Conservation (phyloP, 2,113 vertebrate genomes). For the Aspidoscelis tigris region DNA sequence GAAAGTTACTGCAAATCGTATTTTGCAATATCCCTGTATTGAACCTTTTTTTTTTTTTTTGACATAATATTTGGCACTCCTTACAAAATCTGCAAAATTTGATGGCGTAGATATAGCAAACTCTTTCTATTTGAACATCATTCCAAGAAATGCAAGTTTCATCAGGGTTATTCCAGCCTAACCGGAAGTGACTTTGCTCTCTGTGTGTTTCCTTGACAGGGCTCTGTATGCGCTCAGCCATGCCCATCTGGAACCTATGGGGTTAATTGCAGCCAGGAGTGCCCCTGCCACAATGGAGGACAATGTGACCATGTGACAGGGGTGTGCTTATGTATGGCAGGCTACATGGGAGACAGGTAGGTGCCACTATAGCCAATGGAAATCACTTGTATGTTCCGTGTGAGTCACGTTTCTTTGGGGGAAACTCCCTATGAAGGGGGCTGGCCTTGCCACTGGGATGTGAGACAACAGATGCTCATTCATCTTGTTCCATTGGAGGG, state of each 20-base stretch:
- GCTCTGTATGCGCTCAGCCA: slow-evolving; percentile 94
- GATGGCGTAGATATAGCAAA: no score
- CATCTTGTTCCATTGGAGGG: no score
- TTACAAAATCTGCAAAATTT: background rate
- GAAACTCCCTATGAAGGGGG: background rate
- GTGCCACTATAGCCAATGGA: background rate
- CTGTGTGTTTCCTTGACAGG: slow-evolving; percentile 75
- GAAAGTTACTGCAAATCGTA: background rate
- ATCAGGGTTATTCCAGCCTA: background rate
- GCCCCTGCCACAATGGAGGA: slow-evolving; percentile 94
- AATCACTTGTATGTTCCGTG: background rate
- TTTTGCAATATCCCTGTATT: background rate
- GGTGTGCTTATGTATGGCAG: slow-evolving; percentile 90
- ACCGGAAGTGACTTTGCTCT: background rate
- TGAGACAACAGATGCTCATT: no score
- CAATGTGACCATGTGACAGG: slow-evolving; percentile 93
- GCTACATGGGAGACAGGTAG: slow-evolving; percentile 96
- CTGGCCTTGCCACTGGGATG: no score
- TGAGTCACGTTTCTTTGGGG: background rate
- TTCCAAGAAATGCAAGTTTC: no score
- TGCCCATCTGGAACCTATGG: slow-evolving; percentile 92
- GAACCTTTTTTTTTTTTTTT: no score
- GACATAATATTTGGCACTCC: no score
- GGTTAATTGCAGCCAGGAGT: slow-evolving; percentile 96
- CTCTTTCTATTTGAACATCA: background rate